Base-by-base conservation (phyloP, 2,113 vertebrate genomes). In the Ceyx margarethae region DNA sequence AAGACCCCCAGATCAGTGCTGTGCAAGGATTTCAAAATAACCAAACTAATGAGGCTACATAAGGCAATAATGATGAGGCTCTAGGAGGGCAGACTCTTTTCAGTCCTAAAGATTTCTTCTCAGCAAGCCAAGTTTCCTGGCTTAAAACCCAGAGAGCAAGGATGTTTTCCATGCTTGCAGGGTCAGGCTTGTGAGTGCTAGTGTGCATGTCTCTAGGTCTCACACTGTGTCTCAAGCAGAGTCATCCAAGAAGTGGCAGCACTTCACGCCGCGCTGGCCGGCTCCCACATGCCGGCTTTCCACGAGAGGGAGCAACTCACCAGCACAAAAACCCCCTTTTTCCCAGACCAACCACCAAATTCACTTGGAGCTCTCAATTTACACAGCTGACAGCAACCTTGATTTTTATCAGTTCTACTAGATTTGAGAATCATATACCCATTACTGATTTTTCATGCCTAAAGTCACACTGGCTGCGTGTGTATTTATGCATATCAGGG, bases 241-340 rank as follows among this genome's bases (percentile, higher is more conserved):
- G 56, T 8, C 19, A 67, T 53, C 85, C 76, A 79, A 92, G 78
- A 76, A 76, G 10, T 58, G 0, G 51, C 87, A 42, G 42, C 0
- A 26, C 61, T 93, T 61, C 90, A 29, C 6, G 35, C 35, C 0
- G 28, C 7, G 6, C 65, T 3, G 23, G 50, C 51, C 15, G 61
- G 45, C 78, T 79, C 75, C 13, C 43, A 71, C 72, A 37, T 50
- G 67, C 87, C 6, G 5, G 61, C 23, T 75, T 64, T 81, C 97
- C 98, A 98, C 97, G 96, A 98, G 98, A 98, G 98, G 98, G 98
- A 96, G 98, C 97, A 98, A 87, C 93, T 96, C 96, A 97, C 98
- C 97, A 98, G 97, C 97, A 86, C 91, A 98, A 98, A 96, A 83
- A 19, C 3, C 11, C 81, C 58, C 67, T 94, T 91, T 42, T 95